These are phyloP conservation scores for Galleria mellonella DNA, from an alignment of 1,140 invertebrate species.

Conservation along the genomic window DNA sequence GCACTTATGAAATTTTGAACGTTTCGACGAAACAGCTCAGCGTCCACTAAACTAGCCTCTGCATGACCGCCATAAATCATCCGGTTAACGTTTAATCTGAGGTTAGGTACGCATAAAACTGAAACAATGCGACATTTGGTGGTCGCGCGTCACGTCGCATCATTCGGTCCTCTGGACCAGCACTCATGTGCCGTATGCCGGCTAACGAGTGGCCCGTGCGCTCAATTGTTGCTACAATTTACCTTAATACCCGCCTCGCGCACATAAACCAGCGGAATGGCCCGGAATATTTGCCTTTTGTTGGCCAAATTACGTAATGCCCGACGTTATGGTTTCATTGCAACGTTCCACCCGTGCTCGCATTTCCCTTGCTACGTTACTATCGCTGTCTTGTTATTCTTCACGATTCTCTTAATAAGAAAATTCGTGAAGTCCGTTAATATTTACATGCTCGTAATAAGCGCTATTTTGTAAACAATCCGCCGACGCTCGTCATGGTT, in stretches of 20 bases:
- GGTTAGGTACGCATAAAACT: slow-evolving; percentile 57
- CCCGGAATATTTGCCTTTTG: slow-evolving; percentile 52
- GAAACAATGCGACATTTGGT: slow-evolving; percentile 64
- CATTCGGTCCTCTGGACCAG: neutral
- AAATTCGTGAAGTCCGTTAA: neutral
- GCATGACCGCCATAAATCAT: slow-evolving; percentile 63
- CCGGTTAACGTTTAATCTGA: slow-evolving; percentile 61
- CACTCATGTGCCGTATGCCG: slow-evolving; percentile 11
- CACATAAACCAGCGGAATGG: slow-evolving; percentile 56
- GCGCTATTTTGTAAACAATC: slow-evolving; percentile 28
- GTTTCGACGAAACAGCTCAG: slow-evolving; percentile 52
- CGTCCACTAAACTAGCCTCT: slow-evolving; percentile 49
- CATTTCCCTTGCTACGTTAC: too few species aligned
- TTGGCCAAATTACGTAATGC: slow-evolving; percentile 56
- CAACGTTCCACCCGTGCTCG: slow-evolving; percentile 7
- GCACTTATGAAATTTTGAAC: slow-evolving; percentile 60
- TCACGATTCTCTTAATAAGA: too few species aligned
- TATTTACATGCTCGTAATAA: slow-evolving; percentile 22
- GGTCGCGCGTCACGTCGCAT: slow-evolving; percentile 43
- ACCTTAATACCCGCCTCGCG: slow-evolving; percentile 58
- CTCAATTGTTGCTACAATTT: slow-evolving; percentile 62
- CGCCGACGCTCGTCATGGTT: slow-evolving; percentile 33
- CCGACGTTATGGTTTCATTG: slow-evolving; percentile 33
- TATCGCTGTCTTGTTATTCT: too few species aligned
- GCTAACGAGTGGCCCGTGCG: slow-evolving; percentile 67